These are phyloP conservation scores for Gymnorhina tibicen DNA, from an alignment of 2,113 vertebrate genomes.

Conservation along the genomic window DNA sequence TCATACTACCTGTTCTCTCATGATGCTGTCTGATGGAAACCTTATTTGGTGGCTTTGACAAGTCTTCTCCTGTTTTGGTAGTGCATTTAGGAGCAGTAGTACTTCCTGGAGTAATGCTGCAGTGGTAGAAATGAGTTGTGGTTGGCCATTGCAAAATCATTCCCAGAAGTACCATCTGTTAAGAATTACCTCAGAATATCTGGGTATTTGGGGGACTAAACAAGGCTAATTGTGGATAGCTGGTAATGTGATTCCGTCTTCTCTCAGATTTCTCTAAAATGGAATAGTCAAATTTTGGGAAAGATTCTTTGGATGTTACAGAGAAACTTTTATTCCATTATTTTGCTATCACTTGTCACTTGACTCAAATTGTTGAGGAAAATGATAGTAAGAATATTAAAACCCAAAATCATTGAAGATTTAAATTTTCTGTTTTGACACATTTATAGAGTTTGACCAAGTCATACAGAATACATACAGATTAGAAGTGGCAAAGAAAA, in stretches of 20 bases:
- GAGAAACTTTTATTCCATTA: not conserved
- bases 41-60: not conserved
- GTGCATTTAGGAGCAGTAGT: not conserved
- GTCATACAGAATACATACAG: not conserved
- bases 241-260: not conserved
- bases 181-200: not conserved
- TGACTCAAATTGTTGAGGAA: not conserved
- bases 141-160: not conserved
- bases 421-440: not conserved
- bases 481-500: not conserved
- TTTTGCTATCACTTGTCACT: not conserved
- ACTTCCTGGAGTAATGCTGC: not conserved
- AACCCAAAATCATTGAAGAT: not conserved
- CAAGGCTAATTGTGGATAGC: not conserved
- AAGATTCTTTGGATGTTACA: not conserved
- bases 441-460: not conserved
- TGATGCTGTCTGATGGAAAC: not conserved
- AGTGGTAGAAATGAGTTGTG: not conserved
- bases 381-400: not conserved
- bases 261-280: not conserved
- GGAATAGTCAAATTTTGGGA: not conserved
- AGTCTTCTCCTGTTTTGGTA: not conserved
- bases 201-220: not conserved
- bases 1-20: not conserved
- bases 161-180: slow-evolving; percentile 34